Percentiles rank a stretch among this genome's conserved stretches.
phyloP scores from a whole-genome alignment of 2,797 vertebrate species.

The Spondyliosoma cantharus region DNA sequence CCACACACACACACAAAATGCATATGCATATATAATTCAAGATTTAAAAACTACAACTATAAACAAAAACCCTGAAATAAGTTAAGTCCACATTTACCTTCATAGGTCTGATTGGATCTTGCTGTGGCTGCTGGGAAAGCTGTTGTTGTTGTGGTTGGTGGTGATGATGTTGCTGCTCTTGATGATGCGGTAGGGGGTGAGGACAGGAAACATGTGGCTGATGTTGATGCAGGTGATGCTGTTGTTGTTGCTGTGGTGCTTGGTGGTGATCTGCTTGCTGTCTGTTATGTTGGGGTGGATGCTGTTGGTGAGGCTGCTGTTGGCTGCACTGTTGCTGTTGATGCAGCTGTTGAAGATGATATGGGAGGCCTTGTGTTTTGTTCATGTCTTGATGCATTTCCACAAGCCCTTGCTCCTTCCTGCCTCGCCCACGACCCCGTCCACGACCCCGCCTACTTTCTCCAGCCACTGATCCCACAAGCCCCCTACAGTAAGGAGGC shows the following conservation, averaged over 20 bases:
- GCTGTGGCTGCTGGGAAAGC: constrained; percentile 62
- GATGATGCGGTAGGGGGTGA: constrained; percentile 70
- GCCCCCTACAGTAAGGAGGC: constrained; percentile 81
- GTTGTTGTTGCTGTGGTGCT: constrained; percentile 70
- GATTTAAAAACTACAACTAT: neutral
- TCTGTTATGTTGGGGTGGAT: constrained; percentile 70
- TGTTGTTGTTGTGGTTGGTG: constrained; percentile 69
- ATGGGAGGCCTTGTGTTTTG: constrained; percentile 79
- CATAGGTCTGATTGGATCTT: constrained; percentile 87
- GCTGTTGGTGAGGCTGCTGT: constrained; percentile 74
- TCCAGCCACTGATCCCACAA: constrained; percentile 81
- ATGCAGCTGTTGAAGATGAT: constrained; percentile 75
- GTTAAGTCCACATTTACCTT: constrained; percentile 83
- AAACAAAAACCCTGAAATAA: neutral
- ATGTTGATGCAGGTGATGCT: constrained; percentile 63
- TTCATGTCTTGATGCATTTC: constrained; percentile 80
- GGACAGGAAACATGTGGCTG: constrained; percentile 60
- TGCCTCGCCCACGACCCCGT: constrained; percentile 86
- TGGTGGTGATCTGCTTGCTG: constrained; percentile 71
- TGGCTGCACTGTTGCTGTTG: constrained; percentile 74
- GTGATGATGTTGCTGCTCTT: constrained; percentile 69
- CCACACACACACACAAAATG: neutral
- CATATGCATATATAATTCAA: neutral
- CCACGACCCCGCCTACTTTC: constrained; percentile 88
- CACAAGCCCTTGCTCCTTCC: constrained; percentile 76